phyloP scores from a whole-genome alignment of 2,888 invertebrate species.

The Bombyx huttoni region DNA sequence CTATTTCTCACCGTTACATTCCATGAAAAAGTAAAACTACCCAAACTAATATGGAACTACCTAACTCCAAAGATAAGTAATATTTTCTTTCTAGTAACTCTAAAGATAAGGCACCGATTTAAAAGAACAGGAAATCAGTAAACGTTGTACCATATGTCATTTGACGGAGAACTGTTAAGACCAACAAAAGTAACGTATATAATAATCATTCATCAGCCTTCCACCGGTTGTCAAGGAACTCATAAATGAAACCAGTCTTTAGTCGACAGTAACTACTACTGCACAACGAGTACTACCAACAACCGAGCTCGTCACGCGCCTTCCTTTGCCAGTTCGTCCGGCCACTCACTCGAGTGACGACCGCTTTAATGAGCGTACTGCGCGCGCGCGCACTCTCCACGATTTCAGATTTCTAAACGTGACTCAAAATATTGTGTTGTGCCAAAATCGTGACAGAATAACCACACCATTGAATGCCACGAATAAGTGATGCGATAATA shows the following conservation, averaged over 20 bases:
- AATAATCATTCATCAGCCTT: conserved; percentile 30
- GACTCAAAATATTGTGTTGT: conserved; percentile 36
- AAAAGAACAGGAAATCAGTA: no score
- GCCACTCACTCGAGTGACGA: conserved; percentile 48
- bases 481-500: conserved; percentile 18
- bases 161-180: conserved; percentile 7
- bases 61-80: no score
- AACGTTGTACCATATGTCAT: no score
- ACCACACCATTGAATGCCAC: conserved; percentile 25
- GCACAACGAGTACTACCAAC: conserved; percentile 7
- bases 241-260: conserved; percentile 47
- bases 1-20: no score
- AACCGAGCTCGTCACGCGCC: conserved; percentile 12
- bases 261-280: conserved; percentile 25
- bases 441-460: conserved; percentile 27
- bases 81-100: no score
- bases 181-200: conserved; percentile 5
- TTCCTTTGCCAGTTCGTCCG: conserved; percentile 14
- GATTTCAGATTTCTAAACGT: conserved; percentile 30
- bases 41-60: no score
- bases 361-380: conserved; percentile 27
- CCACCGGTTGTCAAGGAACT: conserved; percentile 34
- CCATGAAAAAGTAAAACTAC: no score
- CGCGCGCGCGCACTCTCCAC: conserved; percentile 17
- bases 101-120: no score